Evolutionary conservation across 2,113 vertebrate genomes (phyloP).

Genomic region (Leucopsar rothschildi): DNA sequence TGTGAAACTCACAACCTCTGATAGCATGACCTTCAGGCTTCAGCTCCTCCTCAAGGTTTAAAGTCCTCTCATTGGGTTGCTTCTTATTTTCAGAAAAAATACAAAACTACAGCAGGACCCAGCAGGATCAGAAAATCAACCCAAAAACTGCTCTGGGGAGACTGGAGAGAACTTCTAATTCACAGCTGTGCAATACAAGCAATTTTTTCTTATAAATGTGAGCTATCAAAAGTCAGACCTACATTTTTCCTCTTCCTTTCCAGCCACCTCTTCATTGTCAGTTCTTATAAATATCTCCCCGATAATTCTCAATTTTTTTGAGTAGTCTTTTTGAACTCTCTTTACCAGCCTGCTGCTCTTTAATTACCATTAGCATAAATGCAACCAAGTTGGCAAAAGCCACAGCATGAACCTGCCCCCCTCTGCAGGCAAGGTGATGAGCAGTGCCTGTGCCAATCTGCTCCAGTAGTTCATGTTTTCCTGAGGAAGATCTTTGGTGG

Average conservation of each 20-base stretch:
- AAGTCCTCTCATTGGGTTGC: background rate
- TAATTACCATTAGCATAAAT: background rate
- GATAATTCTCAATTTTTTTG: background rate
- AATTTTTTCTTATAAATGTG: background rate
- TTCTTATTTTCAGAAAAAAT: background rate
- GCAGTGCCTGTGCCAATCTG: accelerated
- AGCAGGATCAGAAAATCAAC: background rate
- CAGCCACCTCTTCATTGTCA: background rate
- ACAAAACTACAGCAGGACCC: background rate
- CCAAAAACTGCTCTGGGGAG: background rate
- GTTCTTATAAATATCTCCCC: background rate
- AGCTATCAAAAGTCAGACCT: background rate
- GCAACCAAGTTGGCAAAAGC: background rate
- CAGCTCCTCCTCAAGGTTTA: background rate
- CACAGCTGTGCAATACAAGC: background rate
- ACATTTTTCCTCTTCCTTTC: background rate
- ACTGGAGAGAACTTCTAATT: background rate
- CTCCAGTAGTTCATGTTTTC: background rate
- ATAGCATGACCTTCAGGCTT: background rate
- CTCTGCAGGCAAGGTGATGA: accelerated
- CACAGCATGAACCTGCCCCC: accelerated
- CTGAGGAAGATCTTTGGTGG: background rate
- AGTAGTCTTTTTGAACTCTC: background rate
- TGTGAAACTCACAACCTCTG: background rate
- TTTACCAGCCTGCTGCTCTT: background rate